These are phyloP conservation scores for Lytechinus variegatus DNA, from an alignment of 35 echinoderm and acorn worm genomes.

Conservation along the genomic window DNA sequence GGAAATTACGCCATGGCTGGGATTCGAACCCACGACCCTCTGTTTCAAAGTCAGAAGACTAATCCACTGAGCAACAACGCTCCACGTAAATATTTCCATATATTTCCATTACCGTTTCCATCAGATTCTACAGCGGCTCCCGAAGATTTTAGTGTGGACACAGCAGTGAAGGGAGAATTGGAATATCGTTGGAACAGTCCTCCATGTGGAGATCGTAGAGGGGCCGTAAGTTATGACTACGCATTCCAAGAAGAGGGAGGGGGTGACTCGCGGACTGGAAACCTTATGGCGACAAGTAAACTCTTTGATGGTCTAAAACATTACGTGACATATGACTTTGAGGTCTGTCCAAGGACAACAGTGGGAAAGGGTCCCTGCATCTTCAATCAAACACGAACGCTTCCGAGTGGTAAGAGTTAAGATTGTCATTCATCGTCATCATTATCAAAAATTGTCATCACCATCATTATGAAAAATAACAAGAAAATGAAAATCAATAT, in stretches of 20 bases:
- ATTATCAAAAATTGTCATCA: no score
- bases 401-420: neutral
- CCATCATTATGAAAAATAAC: no score
- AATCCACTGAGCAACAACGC: no score
- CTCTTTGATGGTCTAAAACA: neutral
- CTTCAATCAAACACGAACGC: neutral
- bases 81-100: no score
- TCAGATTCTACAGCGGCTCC: neutral
- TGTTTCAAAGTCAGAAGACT: no score
- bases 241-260: neutral
- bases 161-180: neutral
- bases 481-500: no score
- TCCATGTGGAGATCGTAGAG: neutral
- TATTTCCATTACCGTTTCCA: no score
- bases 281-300: neutral
- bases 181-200: neutral
- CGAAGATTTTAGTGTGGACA: neutral
- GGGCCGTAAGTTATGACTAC: neutral
- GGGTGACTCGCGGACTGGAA: neutral
- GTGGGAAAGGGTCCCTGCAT: neutral
- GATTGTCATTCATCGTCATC: neutral
- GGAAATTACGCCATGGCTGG: no score
- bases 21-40: no score
- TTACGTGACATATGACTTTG: neutral
- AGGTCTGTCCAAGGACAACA: neutral